Conservation (phyloP, 2,797 vertebrate species). For the Falco naumanni region DNA sequence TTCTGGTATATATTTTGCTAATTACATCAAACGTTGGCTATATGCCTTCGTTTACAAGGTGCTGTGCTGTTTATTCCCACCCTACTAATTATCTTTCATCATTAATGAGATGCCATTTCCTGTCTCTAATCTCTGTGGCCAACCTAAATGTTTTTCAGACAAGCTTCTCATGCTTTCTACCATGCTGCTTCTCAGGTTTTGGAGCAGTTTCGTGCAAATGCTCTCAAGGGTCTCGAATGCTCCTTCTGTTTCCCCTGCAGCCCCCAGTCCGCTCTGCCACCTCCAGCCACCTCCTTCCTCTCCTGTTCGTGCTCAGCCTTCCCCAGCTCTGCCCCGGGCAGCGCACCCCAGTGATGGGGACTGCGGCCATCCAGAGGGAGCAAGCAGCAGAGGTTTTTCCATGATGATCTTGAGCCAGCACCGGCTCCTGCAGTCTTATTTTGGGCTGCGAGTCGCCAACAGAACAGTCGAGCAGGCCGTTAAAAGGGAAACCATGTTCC, state of each 20-base stretch:
- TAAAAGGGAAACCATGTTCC: not conserved
- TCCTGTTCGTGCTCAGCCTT: not conserved
- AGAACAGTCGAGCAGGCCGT: not conserved
- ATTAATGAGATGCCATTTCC: not conserved
- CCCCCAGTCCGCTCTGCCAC: not conserved
- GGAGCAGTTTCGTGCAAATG: not conserved
- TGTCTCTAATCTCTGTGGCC: not conserved
- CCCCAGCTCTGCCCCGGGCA: not conserved
- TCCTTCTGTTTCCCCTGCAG: not conserved
- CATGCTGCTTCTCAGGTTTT: not conserved
- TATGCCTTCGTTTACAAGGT: not conserved
- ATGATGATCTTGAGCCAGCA: not conserved
- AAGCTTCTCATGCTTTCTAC: not conserved
- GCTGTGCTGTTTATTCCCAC: not conserved
- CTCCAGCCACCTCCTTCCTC: not conserved
- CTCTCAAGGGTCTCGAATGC: rapidly evolving
- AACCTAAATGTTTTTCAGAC: not conserved
- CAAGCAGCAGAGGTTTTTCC: not conserved
- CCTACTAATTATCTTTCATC: not conserved
- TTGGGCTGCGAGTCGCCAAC: not conserved
- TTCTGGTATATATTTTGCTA: not conserved
- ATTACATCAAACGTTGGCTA: not conserved
- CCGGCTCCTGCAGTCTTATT: not conserved
- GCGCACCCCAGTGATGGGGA: not conserved
- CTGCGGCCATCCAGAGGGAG: not conserved